These are phyloP conservation scores for Alcedo atthis DNA, from an alignment of 2,797 vertebrate genomes.

Conservation along the genomic window DNA sequence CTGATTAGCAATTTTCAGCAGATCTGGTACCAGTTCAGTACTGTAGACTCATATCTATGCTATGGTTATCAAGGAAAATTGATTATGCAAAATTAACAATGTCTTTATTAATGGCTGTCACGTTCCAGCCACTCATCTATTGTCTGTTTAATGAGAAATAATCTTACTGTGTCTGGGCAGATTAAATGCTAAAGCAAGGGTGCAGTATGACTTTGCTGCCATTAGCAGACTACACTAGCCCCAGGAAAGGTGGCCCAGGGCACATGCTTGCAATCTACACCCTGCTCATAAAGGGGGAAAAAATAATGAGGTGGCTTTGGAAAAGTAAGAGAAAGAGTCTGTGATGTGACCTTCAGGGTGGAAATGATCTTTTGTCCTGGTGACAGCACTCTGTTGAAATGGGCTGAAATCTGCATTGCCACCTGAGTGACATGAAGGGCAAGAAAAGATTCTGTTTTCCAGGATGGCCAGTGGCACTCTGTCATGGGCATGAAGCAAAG, in stretches of 20 bases:
- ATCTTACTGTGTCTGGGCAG: background rate
- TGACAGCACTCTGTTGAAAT: background rate
- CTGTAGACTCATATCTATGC: background rate
- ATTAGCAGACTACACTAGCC: background rate
- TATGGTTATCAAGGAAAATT: slow-evolving; percentile 22
- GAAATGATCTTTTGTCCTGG: background rate
- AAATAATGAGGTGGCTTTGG: background rate
- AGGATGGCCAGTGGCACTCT: background rate
- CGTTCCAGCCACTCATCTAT: background rate
- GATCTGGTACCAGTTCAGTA: background rate
- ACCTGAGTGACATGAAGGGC: background rate
- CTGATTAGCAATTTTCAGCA: background rate
- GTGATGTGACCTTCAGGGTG: background rate
- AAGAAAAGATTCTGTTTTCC: background rate
- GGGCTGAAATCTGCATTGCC: background rate
- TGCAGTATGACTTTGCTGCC: background rate
- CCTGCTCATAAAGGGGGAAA: background rate
- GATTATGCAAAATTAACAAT: background rate
- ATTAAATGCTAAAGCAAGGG: background rate
- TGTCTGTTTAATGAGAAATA: background rate
- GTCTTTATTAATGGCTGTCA: background rate
- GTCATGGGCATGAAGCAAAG: rapidly evolving
- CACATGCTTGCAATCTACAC: background rate
- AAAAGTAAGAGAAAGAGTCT: background rate
- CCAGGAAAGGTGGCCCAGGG: background rate